A percentile compares a stretch with the other conserved stretches of the same genome.
These are phyloP conservation scores for Solenodon paradoxus DNA, from an alignment of 2,113 vertebrate genomes.

Conservation along the genomic window DNA sequence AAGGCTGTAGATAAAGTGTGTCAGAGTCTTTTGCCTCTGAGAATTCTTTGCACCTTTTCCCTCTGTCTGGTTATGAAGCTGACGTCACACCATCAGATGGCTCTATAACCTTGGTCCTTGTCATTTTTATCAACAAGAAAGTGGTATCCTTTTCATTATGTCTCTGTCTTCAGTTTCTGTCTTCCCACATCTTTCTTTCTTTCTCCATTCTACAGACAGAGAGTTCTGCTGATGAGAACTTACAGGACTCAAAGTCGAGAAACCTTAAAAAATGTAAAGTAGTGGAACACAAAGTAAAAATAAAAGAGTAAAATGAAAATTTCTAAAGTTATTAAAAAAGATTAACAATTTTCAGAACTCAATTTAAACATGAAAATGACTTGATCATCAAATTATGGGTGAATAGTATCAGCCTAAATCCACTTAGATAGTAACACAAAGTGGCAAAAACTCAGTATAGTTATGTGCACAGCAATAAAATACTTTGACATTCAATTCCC, in stretches of 20 bases:
- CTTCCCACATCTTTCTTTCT: neutral
- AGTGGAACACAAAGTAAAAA: neutral
- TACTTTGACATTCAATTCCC: neutral
- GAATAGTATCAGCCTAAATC: neutral
- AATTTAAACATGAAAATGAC: neutral
- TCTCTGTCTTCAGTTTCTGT: neutral
- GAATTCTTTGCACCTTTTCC: neutral
- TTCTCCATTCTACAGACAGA: neutral
- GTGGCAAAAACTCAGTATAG: neutral
- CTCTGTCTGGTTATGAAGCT: neutral
- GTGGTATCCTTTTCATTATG: neutral
- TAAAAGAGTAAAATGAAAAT: neutral
- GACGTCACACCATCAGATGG: neutral
- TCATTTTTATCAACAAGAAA: neutral
- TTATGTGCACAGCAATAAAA: neutral
- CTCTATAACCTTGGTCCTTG: neutral
- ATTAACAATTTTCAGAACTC: neutral
- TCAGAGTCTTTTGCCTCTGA: neutral
- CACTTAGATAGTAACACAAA: neutral
- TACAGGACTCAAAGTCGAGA: too few relatives aligned
- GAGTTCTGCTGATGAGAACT: too few relatives aligned
- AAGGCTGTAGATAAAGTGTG: neutral
- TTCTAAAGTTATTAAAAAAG: neutral
- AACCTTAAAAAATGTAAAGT: neutral
- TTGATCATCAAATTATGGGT: neutral